Percentiles rank a stretch among this genome's conserved stretches.
phyloP scores from a whole-genome alignment of 2,797 vertebrate species.

The Emydoidea blandingii region DNA sequence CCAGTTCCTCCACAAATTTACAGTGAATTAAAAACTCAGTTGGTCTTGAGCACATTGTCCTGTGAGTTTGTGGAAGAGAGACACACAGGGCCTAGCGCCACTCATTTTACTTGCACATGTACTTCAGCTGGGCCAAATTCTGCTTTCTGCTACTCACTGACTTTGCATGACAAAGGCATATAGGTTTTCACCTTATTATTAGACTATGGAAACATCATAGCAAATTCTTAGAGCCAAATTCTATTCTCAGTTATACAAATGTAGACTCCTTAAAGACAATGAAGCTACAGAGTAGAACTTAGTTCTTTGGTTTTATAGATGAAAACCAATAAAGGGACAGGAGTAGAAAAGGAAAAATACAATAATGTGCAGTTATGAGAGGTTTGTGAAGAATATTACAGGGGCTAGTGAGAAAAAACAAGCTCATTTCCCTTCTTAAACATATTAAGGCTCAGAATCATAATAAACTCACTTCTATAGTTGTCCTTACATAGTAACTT shows the following conservation, averaged over 20 bases:
- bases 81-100: not conserved
- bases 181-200: not conserved
- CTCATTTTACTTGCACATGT: not conserved
- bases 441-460: not conserved
- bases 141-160: not conserved
- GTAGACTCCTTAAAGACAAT: not conserved
- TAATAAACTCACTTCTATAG: not conserved
- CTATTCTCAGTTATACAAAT: not conserved
- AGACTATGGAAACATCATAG: not conserved
- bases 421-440: not conserved
- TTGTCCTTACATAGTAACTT: not conserved
- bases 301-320: not conserved
- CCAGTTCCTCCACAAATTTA: not conserved
- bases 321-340: not conserved
- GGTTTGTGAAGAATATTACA: not conserved
- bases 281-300: not conserved
- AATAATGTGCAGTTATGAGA: not conserved
- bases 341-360: not conserved
- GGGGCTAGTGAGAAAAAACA: not conserved
- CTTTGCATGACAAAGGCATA: not conserved
- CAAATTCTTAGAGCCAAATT: not conserved
- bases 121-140: not conserved
- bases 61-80: not conserved
- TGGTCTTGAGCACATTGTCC: not conserved
- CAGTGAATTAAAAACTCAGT: not conserved